Evolutionary conservation across 1,140 invertebrate genomes (phyloP), one percentile per base, ranked within the genome.

Genomic region (Drosophila asahinai): DNA sequence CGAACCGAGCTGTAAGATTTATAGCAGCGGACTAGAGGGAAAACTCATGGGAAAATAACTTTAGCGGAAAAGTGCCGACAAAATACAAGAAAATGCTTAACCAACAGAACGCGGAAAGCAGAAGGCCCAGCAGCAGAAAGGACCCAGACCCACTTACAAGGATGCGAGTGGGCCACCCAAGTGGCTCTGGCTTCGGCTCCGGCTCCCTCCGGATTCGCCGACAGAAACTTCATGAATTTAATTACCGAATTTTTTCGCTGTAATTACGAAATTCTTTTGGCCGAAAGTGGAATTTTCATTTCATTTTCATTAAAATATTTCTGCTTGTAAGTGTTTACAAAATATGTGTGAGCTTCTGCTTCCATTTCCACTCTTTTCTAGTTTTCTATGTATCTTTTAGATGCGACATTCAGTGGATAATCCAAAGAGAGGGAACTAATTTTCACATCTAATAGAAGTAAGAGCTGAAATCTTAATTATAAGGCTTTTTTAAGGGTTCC

Each of bases 181-280:
- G 67, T 82, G 27, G 27, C 51, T 52, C 27, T 5, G 15, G 48
- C 48, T 27, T 11, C 14, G 47, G 27, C 27, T 19, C 14, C 33
- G 71, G 70, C 66, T 68, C 30, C 66, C 52, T 40, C 60, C 66
- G 74, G 84, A 68, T 70, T 81, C 55, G 78, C 52, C 66, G 77
- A 51, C 79, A 74, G 67, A 81, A 89, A 90, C 86, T 89, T 89
- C 86, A 90, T 89, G 86, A 90, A 89, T 89, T 89, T 89, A 89
- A 89, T 89, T 89, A 89, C 78, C 81, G 86, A 68, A 89, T 89
- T 89, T 90, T 90, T 89, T 77, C 81, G 86, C 86, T 89, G 86
- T 89, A 90, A 89, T 89, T 89, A 89, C 86, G 76, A 89, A 90
- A 89, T 89, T 89, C 86, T 90, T 89, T 86, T 89, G 86, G 86